Percentiles rank a stretch among this genome's conserved stretches.
phyloP scores from a whole-genome alignment of 1,140 invertebrate species.

The Daktulosphaira vitifoliae region DNA sequence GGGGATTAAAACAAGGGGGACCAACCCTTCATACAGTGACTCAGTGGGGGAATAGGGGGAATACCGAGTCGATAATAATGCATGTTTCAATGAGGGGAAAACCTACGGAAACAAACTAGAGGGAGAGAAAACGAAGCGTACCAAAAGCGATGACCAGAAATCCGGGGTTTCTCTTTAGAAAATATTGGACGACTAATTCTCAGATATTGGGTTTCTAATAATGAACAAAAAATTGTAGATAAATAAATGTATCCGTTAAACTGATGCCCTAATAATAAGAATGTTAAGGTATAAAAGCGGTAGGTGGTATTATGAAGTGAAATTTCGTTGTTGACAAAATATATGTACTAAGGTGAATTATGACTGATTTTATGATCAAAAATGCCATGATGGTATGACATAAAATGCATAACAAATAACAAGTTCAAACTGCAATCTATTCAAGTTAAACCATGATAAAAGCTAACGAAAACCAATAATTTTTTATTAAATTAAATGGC shows the following conservation, averaged over 20 bases:
- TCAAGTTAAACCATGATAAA: too few relatives aligned
- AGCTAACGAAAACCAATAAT: too few relatives aligned
- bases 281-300: neutral
- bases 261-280: neutral
- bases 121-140: too few relatives aligned
- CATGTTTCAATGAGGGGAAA: constrained; percentile 22
- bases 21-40: constrained; percentile 25
- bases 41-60: constrained; percentile 31
- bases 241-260: neutral
- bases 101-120: too few relatives aligned
- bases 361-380: neutral
- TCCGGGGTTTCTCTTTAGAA: too few relatives aligned
- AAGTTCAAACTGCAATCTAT: too few relatives aligned
- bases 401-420: too few relatives aligned
- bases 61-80: constrained; percentile 21
- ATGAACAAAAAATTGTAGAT: neutral
- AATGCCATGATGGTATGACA: too few relatives aligned
- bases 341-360: neutral
- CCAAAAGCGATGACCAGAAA: too few relatives aligned
- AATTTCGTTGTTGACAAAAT: neutral
- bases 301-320: neutral
- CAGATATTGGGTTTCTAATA: neutral
- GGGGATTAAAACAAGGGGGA: constrained; percentile 33
- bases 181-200: too few relatives aligned
- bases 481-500: too few relatives aligned